Evolutionary conservation across 2,797 vertebrate genomes (phyloP), one percentile per base, ranked within the genome.

Genomic region (Fratercula arctica): DNA sequence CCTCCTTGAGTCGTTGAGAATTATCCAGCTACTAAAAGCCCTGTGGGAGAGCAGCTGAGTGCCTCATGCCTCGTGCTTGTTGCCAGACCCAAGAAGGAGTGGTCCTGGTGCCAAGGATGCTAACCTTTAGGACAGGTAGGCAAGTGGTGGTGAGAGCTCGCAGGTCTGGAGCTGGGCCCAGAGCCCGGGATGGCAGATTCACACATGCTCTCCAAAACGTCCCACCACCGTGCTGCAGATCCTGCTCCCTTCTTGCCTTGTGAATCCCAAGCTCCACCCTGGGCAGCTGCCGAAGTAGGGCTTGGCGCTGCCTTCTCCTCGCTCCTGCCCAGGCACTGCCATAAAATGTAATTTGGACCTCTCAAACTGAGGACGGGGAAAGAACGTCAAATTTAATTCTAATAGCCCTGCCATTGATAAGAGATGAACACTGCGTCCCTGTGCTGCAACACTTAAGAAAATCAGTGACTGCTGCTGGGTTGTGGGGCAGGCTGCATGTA

Each of bases 1-100:
- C 63, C 66, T 91, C 14, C 39, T 4, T 95, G 87, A 88, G 67
- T 94, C 87, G 87, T 41, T 33, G 85, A 92, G 73, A 92, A 68
- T 90, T 79, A 90, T 26, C 53, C 70, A 93, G 68, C 67, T 82
- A 67, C 41, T 93, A 79, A 94, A 93, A 90, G 41, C 24, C 16
- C 46, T 51, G 53, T 88, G 69, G 46, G 46, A 83, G 20, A 69
- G 57, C 67, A 82, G 33, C 31, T 88, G 73, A 78, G 25, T 72
- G 26, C 24, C 57, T 90, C 13, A 8, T n/a, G 33, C 16, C 28
- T 26, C 0, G 2, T 54, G 15, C 33, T 76, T 63, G 46, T 45
- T 85, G 67, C 35, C 67, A 91, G 33, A 61, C 37, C 76, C 63
- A 76, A 10, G 54, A 61, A 57, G 64, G 37, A 60, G 41, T 57